Conservation (phyloP, 2,113 vertebrate species). For the Plotosus lineatus region DNA sequence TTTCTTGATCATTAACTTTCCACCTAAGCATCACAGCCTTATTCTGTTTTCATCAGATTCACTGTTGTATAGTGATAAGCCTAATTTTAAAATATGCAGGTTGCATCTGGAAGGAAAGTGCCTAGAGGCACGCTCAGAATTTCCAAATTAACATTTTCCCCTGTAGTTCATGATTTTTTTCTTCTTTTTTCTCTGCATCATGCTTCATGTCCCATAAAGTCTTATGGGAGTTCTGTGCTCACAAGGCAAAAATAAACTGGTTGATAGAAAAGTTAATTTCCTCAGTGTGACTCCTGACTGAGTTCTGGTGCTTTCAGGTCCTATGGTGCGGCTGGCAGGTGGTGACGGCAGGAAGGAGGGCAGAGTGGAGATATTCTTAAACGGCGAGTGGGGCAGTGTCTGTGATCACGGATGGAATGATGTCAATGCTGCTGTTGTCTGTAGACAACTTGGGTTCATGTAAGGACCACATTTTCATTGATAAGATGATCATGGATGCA, state of each 20-base stretch:
- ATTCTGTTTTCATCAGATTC: conserved; percentile 1
- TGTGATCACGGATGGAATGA: conserved; percentile 79
- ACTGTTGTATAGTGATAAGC: background rate
- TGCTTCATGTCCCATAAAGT: background rate
- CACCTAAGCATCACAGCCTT: background rate
- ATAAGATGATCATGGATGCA: background rate
- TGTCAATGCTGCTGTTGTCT: conserved; percentile 74
- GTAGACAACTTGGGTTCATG: conserved; percentile 79
- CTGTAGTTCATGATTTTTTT: background rate
- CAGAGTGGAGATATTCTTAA: conserved; percentile 76
- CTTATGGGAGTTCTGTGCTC: background rate
- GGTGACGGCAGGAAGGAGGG: conserved; percentile 73
- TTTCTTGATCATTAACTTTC: conserved; percentile 29
- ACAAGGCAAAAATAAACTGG: background rate
- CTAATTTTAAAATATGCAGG: background rate
- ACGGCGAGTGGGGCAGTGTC: conserved; percentile 78
- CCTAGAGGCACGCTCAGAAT: background rate
- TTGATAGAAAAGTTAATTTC: conserved; percentile 8
- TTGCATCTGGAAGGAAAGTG: background rate
- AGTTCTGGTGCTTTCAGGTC: conserved; percentile 59
- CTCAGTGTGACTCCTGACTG: background rate
- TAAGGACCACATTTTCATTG: conserved; percentile 38
- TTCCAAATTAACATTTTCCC: background rate
- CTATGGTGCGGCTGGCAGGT: conserved; percentile 71
- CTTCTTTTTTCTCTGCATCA: conserved; percentile 11